A percentile compares a stretch with the other conserved stretches of the same genome.
phyloP scores from a whole-genome alignment of 2,113 vertebrate genomes.

The Corythornis cristatus region DNA sequence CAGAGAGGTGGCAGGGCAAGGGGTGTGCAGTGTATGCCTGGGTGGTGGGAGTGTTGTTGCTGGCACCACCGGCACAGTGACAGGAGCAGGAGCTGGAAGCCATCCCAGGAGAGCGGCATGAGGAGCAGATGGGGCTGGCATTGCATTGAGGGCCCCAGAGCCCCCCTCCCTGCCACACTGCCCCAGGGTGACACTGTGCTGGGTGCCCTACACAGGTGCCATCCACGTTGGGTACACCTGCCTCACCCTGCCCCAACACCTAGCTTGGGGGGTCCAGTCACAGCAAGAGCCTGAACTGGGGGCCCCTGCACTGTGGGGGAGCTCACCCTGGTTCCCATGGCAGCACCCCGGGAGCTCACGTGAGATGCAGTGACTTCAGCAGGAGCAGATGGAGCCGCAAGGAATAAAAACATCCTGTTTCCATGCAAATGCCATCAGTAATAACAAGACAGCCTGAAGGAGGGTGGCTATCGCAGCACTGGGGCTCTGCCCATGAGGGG shows the following conservation, averaged over 20 bases:
- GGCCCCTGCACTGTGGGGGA: not conserved
- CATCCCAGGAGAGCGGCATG: slow-evolving; percentile 59
- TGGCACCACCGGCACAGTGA: not conserved
- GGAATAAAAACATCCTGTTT: slow-evolving; percentile 73
- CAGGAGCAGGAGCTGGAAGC: slow-evolving; percentile 70
- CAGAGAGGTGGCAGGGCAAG: fast-evolving
- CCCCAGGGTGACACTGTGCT: fast-evolving
- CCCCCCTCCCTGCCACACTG: fast-evolving
- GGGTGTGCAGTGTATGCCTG: not conserved
- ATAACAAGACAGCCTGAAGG: slow-evolving; percentile 10
- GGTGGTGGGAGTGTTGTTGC: slow-evolving; percentile 24
- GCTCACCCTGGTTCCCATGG: slow-evolving; percentile 21
- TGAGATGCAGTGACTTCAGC: slow-evolving; percentile 52
- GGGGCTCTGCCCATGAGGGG: not conserved
- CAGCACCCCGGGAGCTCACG: slow-evolving; percentile 60
- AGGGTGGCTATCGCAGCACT: not conserved
- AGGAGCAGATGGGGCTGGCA: slow-evolving; percentile 70
- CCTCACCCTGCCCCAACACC: not conserved
- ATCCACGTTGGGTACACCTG: fast-evolving
- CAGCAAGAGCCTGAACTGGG: fast-evolving
- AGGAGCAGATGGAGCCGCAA: slow-evolving; percentile 67
- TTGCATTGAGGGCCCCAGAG: fast-evolving
- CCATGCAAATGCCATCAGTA: slow-evolving; percentile 69
- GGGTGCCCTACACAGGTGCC: not conserved
- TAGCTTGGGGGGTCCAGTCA: too few species aligned